Evolutionary conservation across 1,140 invertebrate genomes (phyloP).

Genomic region (Gyrodactylus salaris): DNA sequence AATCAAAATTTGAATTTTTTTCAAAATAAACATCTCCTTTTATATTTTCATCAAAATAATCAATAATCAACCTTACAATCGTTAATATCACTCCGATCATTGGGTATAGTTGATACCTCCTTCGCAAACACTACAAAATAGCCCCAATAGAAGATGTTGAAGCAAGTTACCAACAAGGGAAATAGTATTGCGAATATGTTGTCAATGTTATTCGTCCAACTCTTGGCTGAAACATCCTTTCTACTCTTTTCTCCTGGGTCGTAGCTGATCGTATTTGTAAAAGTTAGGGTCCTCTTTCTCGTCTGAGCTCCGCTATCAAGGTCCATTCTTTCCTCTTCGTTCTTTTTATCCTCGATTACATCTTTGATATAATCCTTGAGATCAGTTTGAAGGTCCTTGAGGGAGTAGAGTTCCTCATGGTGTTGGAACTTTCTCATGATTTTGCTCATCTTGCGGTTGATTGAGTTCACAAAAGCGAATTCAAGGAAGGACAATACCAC

Average conservation of each 20-base stretch:
- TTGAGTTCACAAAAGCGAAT: constrained; percentile 14
- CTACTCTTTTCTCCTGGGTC: neutral
- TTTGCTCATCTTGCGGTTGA: neutral
- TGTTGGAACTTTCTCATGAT: neutral
- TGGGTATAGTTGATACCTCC: constrained; percentile 6
- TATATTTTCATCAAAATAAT: too few relatives aligned
- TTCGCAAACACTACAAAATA: constrained; percentile 10
- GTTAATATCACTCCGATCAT: neutral
- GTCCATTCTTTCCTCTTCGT: constrained; percentile 9
- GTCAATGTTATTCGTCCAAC: constrained; percentile 11
- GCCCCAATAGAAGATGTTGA: neutral
- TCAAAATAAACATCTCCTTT: too few relatives aligned
- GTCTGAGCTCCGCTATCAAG: neutral
- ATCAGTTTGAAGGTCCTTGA: neutral
- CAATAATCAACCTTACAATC: neutral
- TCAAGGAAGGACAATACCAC: constrained; percentile 15
- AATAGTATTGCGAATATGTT: constrained; percentile 9
- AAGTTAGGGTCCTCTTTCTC: neutral
- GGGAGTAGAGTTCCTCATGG: neutral
- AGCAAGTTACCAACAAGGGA: neutral
- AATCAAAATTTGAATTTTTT: too few relatives aligned
- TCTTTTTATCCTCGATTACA: constrained; percentile 10
- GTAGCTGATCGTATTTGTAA: neutral
- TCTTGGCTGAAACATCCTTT: neutral
- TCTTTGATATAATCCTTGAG: neutral